These are phyloP conservation scores for Platycercus adscitus DNA, from an alignment of 2,113 vertebrate species.

Conservation along the genomic window DNA sequence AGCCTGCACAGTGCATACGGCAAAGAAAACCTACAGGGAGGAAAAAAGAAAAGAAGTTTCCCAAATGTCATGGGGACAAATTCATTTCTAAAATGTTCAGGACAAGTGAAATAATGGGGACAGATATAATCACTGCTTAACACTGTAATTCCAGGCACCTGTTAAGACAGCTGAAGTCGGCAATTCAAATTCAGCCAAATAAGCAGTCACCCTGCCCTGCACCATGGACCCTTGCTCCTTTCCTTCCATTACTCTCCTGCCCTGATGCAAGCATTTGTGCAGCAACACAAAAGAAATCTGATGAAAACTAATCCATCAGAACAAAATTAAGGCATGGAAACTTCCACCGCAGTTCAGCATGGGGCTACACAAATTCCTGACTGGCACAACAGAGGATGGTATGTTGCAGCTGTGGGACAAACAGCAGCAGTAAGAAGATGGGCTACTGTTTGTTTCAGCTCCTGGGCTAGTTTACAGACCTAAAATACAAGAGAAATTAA, in stretches of 20 bases:
- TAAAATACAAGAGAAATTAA: neutral
- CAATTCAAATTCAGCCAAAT: neutral
- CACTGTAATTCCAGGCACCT: neutral
- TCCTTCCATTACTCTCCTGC: neutral
- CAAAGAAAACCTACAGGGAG: neutral
- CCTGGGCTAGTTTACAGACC: neutral
- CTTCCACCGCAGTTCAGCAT: neutral
- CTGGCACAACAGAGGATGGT: fast-evolving
- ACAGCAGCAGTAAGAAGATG: neutral
- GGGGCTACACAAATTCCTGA: neutral
- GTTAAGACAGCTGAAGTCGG: neutral
- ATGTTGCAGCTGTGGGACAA: neutral
- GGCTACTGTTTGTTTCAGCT: neutral
- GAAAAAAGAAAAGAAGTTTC: neutral
- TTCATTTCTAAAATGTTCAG: neutral
- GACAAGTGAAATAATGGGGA: neutral
- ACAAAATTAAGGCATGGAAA: neutral
- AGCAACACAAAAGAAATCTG: neutral
- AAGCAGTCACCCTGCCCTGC: neutral
- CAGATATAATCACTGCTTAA: neutral
- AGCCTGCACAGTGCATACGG: neutral
- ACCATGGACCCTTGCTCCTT: neutral
- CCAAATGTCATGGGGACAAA: neutral
- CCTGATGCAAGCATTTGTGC: neutral
- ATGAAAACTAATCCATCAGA: neutral